Base-by-base conservation (phyloP, 2,113 vertebrate species). In the Salminus brasiliensis region DNA sequence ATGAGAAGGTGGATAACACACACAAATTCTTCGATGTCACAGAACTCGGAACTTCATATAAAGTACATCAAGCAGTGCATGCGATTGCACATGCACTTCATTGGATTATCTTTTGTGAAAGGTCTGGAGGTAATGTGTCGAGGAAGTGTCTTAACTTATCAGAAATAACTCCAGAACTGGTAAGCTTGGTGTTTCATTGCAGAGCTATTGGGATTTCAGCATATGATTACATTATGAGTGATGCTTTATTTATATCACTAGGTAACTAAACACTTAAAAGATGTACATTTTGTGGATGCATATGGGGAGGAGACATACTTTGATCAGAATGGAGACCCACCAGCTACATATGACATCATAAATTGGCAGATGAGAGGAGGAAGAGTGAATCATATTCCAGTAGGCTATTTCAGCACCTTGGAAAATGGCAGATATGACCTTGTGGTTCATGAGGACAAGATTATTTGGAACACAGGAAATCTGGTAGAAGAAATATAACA, bases 1-100 rank as follows among this genome's bases (percentile, higher is more conserved):
- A 88, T 45, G 90, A 94, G 78, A 88, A 87, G 12, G 68, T 92
- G 1, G 53, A 88, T 78, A 87, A 85, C 5, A 76, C 91, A 59
- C 57, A 93, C 69, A 75, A 72, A 21, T 93, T 94, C 45, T 94
- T 94, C 29, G 76, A 94, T 76, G 88, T 92, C 55, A 89, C 88
- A 74, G 79, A 94, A 72, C 84, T 93, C 23, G 88, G 93, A 86
- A 92, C 87, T 25, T 32, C 91, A 4, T 92, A 93, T 76, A 93
- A 92, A 83, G 92, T 93, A 0, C 91, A 94, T 67, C 92, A 92
- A 76, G 93, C 92, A 41, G 92, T 92, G 11, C 92, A 93, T 88
- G 90, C 92, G 13, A 87, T 93, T 25, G 92, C 93, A 78, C 89
- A 93, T 27, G 90, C 91, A 0, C 81, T 93, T n/a, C 92, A 93